These are phyloP conservation scores for Drosophila oshimai DNA, from an alignment of 1,140 invertebrate genomes.

Conservation along the genomic window DNA sequence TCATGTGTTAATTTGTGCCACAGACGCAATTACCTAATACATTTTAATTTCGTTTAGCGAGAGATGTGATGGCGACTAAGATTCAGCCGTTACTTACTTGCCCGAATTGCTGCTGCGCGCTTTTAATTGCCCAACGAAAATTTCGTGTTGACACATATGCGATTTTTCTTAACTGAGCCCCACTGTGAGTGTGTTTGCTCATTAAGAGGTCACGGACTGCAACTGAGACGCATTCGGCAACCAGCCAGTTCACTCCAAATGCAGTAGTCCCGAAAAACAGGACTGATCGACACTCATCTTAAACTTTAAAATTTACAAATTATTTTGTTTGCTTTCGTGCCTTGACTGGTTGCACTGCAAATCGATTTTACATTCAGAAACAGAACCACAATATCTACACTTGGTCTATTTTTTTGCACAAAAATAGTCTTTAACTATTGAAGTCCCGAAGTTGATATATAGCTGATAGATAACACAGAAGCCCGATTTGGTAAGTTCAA, in stretches of 20 bases:
- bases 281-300: background rate
- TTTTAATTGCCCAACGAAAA: constrained; percentile 44
- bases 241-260: background rate
- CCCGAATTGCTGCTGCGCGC: constrained; percentile 12
- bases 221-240: constrained; percentile 10
- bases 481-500: no score
- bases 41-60: constrained; percentile 68
- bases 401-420: no score
- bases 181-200: constrained; percentile 29
- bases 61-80: constrained; percentile 30
- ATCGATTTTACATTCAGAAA: no score
- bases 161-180: constrained; percentile 38
- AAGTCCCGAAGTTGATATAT: no score
- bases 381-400: no score
- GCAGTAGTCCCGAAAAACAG: no score
- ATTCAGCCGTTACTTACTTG: constrained; percentile 14
- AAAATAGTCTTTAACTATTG: no score
- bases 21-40: constrained; percentile 79
- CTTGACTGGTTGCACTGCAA: no score
- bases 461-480: no score
- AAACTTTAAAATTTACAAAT: no score
- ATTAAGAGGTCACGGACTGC: constrained; percentile 53
- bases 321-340: no score
- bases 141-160: constrained; percentile 29
- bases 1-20: constrained; percentile 76